These are phyloP conservation scores for Desoria tigrina DNA, from an alignment of 2,888 invertebrate species.

Conservation along the genomic window DNA sequence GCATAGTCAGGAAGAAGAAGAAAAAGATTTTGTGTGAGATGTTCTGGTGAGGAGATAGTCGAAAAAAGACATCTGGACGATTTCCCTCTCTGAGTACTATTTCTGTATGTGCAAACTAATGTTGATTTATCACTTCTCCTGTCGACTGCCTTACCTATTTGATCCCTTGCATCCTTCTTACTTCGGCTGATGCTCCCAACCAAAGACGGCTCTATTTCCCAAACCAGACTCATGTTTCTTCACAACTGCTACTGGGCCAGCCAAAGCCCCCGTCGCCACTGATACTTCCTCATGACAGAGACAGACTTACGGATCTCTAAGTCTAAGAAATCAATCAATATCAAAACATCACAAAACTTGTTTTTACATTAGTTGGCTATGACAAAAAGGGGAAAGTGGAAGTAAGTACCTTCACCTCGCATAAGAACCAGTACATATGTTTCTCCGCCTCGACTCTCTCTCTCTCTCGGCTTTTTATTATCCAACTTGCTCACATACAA, in stretches of 20 bases:
- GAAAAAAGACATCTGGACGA: slow-evolving; percentile 38
- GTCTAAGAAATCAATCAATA: slow-evolving; percentile 38
- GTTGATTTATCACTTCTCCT: slow-evolving; percentile 46
- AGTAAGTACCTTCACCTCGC: not conserved
- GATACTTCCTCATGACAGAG: slow-evolving; percentile 6
- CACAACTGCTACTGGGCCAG: slow-evolving; percentile 4
- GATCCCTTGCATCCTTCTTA: slow-evolving; percentile 33
- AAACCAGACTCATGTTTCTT: not conserved
- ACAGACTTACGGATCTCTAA: slow-evolving; percentile 7
- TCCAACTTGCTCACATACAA: too few relatives aligned
- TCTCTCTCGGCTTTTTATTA: too few relatives aligned
- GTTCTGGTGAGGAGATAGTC: not conserved
- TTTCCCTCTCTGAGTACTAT: slow-evolving; percentile 25
- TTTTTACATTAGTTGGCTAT: slow-evolving; percentile 29
- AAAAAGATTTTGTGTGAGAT: slow-evolving; percentile 10
- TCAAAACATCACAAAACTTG: slow-evolving; percentile 40
- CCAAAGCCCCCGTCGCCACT: slow-evolving; percentile 10
- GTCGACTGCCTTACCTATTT: slow-evolving; percentile 32
- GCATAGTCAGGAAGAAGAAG: slow-evolving; percentile 13
- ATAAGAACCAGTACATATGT: too few relatives aligned
- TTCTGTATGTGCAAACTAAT: slow-evolving; percentile 29
- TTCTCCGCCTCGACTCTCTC: too few relatives aligned
- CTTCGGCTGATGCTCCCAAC: slow-evolving; percentile 6
- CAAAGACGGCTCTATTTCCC: not conserved
- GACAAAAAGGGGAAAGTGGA: slow-evolving; percentile 11